Percentiles rank a stretch among this genome's conserved stretches.
These are phyloP conservation scores for Perca flavescens DNA, from an alignment of 2,113 vertebrate genomes.

Conservation along the genomic window DNA sequence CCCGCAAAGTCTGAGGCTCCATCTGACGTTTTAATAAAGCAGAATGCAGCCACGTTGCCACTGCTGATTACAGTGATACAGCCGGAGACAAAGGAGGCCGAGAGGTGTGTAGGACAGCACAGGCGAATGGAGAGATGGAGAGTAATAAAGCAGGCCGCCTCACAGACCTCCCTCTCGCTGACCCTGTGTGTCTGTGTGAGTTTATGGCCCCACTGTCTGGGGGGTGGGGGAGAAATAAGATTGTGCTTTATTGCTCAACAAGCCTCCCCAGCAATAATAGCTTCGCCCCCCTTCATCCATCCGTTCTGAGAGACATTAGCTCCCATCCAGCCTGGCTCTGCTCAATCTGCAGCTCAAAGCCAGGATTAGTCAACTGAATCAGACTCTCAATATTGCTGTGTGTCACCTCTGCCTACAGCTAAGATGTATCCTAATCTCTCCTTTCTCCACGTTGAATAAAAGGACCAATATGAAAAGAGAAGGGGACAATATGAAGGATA, in stretches of 20 bases:
- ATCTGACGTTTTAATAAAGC: slow-evolving; percentile 74
- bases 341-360: slow-evolving; percentile 74
- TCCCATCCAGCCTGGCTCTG: slow-evolving; percentile 60
- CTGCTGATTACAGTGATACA: slow-evolving; percentile 62
- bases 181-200: slow-evolving; percentile 68
- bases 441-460: slow-evolving; percentile 8
- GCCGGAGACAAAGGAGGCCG: slow-evolving; percentile 47
- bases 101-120: slow-evolving; percentile 36
- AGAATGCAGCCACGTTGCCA: slow-evolving; percentile 57
- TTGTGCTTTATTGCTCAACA: slow-evolving; percentile 82
- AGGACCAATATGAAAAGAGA: not conserved
- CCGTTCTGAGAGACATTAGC: slow-evolving; percentile 67
- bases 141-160: slow-evolving; percentile 68
- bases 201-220: slow-evolving; percentile 75
- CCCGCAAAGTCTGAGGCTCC: slow-evolving; percentile 26
- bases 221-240: slow-evolving; percentile 68
- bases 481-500: not conserved
- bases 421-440: slow-evolving; percentile 40
- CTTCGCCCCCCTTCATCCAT: slow-evolving; percentile 40
- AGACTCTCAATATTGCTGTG: slow-evolving; percentile 51
- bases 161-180: slow-evolving; percentile 44
- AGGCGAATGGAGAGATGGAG: slow-evolving; percentile 30
- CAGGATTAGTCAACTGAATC: slow-evolving; percentile 71
- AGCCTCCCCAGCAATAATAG: slow-evolving; percentile 74
- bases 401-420: slow-evolving; percentile 60